Evolutionary conservation across 2,797 vertebrate species (phyloP).

Genomic region (Limosa lapponica): DNA sequence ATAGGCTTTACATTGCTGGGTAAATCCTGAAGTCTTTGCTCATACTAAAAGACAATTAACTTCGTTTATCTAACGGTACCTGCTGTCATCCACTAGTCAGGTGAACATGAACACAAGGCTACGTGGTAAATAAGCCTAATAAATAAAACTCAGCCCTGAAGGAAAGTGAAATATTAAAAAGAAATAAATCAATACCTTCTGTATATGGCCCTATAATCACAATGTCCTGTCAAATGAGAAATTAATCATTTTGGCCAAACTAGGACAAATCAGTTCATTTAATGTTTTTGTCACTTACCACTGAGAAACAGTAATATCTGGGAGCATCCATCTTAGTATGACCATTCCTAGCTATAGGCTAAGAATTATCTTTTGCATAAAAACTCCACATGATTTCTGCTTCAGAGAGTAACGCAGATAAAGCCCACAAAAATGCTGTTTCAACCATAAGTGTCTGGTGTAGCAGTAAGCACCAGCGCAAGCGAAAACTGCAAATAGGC

Average conservation of each 20-base stretch:
- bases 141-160: not conserved
- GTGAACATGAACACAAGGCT: not conserved
- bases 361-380: not conserved
- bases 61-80: not conserved
- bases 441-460: not conserved
- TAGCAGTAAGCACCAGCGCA: not conserved
- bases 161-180: not conserved
- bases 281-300: not conserved
- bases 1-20: not conserved
- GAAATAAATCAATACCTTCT: not conserved
- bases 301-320: not conserved
- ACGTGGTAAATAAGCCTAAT: not conserved
- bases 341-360: not conserved
- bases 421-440: constrained; percentile 16
- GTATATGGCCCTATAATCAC: not conserved
- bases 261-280: not conserved
- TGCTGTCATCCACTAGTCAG: not conserved
- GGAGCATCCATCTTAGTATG: not conserved
- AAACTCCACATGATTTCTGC: not conserved
- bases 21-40: not conserved
- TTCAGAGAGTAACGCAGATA: not conserved
- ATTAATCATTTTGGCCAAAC: not conserved
- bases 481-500: not conserved
- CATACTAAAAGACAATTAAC: not conserved
- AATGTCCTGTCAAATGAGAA: not conserved